These are phyloP conservation scores for Machimus atricapillus DNA, from an alignment of 2,888 invertebrate species.

Conservation along the genomic window DNA sequence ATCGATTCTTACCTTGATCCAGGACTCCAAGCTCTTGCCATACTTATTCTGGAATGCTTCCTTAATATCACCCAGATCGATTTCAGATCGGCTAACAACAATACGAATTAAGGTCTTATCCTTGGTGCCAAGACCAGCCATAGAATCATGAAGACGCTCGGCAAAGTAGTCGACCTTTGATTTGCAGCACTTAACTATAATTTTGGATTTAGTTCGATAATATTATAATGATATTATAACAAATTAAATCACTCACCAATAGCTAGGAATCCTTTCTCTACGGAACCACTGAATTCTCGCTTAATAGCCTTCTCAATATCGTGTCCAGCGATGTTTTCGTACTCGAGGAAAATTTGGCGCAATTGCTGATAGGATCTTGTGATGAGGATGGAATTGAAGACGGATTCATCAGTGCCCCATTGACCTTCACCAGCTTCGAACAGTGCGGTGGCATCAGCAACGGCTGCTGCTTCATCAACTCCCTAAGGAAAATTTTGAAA, in stretches of 20 bases:
- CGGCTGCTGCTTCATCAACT: conserved; percentile 80
- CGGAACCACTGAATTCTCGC: conserved; percentile 86
- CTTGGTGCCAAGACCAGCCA: conserved; percentile 88
- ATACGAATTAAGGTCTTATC: conserved; percentile 93
- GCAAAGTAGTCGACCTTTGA: conserved; percentile 93
- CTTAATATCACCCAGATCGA: conserved; percentile 92
- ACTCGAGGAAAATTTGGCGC: conserved; percentile 84
- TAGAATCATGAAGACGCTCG: conserved; percentile 85
- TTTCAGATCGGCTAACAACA: conserved; percentile 88
- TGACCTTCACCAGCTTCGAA: conserved; percentile 81
- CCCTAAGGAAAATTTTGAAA: conserved; percentile 62
- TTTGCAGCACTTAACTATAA: conserved; percentile 83
- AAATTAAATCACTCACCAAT: conserved; percentile 70
- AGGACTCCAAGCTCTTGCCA: conserved; percentile 81
- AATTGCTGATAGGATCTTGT: conserved; percentile 90
- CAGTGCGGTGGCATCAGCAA: conserved; percentile 81
- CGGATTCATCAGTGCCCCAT: conserved; percentile 91
- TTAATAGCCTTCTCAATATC: conserved; percentile 86
- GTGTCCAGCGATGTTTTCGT: conserved; percentile 80
- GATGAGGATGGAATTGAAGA: conserved; percentile 85
- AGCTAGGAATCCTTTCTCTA: conserved; percentile 85
- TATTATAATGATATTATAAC: conserved; percentile 41
- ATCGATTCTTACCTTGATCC: conserved; percentile 78
- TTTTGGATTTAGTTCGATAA: conserved; percentile 25
- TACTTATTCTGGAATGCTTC: conserved; percentile 86